These are phyloP conservation scores for Pagetopsis macropterus DNA, from an alignment of 2,797 vertebrate species.

Conservation along the genomic window DNA sequence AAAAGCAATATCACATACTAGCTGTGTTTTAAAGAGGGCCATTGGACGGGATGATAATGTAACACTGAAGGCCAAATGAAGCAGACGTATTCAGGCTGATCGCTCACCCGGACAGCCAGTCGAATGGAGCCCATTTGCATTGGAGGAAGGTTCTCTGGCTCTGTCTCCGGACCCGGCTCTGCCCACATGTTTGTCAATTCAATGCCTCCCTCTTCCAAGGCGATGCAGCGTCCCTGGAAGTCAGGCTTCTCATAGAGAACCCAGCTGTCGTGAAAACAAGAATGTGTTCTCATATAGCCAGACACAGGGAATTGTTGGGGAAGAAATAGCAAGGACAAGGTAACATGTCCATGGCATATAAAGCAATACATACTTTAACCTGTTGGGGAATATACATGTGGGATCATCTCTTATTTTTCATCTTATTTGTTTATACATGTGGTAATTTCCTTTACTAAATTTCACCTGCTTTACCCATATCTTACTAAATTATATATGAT, in stretches of 20 bases:
- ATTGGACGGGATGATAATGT: neutral
- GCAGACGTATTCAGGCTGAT: constrained; percentile 15
- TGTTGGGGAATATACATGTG: neutral
- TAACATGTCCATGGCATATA: neutral
- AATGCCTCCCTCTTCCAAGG: constrained; percentile 89
- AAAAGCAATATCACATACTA: constrained; percentile 2
- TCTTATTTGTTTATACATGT: too few relatives aligned
- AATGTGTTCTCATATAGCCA: neutral
- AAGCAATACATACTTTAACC: neutral
- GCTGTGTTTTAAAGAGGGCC: neutral
- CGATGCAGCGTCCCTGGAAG: constrained; percentile 89
- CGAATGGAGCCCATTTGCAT: constrained; percentile 90
- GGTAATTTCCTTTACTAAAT: too few relatives aligned
- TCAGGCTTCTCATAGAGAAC: constrained; percentile 92
- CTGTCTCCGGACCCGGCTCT: constrained; percentile 69
- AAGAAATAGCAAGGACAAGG: neutral
- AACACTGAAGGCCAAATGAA: constrained; percentile 1
- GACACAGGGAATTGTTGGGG: neutral
- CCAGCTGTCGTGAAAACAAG: constrained; percentile 84
- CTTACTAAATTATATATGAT: too few relatives aligned
- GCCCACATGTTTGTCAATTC: constrained; percentile 89
- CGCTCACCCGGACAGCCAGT: constrained; percentile 89
- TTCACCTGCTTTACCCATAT: too few relatives aligned
- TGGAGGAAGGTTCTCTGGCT: constrained; percentile 65
- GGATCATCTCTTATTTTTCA: too few relatives aligned